Evolutionary conservation across 1,140 invertebrate species (phyloP), one percentile per base, ranked within the genome.

Genomic region (Gryllus bimaculatus): DNA sequence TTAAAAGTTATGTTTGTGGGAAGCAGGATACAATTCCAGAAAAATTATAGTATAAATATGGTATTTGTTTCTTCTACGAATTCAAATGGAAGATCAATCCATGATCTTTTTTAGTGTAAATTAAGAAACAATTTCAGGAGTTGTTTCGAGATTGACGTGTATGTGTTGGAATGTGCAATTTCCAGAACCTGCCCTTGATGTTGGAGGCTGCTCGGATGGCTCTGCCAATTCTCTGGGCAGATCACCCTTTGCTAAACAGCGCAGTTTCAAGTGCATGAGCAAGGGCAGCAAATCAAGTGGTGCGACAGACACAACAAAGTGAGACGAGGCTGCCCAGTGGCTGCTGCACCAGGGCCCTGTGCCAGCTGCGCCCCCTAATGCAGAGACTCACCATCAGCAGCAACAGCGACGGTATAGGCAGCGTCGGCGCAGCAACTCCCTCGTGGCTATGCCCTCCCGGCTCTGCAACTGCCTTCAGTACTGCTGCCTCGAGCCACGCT

Each of bases 201-300:
- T 82, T 26, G 85, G 83, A 47, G 84, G 84, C 76, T 66, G 49
- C 47, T 78, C 77, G 26, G 80, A 78, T 66, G 80, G 77, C 66
- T 74, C 77, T n/a, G 83, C 81, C 26, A 83, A 83, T 66, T 85
- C 85, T n/a, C 79, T 86, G 74, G 85, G 85, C 26, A 83, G 85
- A 66, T 80, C 83, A 20, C 83, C 85, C 47, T 85, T 83, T 80
- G 82, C 81, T 78, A 87, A 85, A 82, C 83, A 84, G 79, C 83
- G 85, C 48, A 80, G 80, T 48, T 78, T 80, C 74, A 80, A 80
- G 47, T 73, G 73, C n/a, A 75, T 76, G 73, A 47, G 47, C 74
- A 79, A 77, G 48, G 13, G 66, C 47, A 79, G 73, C 78, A 79
- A 74, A 47, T 49, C 73, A 0, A 75, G 78, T 49, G 48, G 47